A percentile compares a stretch with the other conserved stretches of the same genome.
Evolutionary conservation across 2,888 invertebrate genomes (phyloP).

Genomic region (Mesorhabditis belari): DNA sequence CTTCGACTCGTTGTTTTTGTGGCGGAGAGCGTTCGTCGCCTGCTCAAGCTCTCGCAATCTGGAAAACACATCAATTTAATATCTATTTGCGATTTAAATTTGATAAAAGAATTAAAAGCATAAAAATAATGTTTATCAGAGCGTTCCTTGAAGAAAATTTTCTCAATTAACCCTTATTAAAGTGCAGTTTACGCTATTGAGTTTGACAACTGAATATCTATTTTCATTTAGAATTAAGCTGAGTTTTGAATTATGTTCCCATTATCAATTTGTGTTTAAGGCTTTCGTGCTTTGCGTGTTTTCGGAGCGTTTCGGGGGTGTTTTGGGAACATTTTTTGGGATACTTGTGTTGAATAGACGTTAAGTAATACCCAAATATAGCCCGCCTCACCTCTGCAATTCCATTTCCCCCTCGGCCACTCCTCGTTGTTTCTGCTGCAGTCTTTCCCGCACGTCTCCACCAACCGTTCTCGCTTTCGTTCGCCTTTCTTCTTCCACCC

Average conservation of each 20-base stretch:
- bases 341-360: no score
- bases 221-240: no score
- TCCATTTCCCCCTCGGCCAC: background rate
- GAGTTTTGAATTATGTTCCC: background rate
- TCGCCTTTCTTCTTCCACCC: background rate
- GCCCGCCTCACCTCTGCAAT: background rate
- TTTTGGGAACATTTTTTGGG: background rate
- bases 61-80: conserved; percentile 3
- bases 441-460: background rate
- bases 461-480: background rate
- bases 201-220: no score
- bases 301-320: background rate
- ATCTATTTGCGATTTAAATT: no score
- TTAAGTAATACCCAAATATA: no score
- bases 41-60: conserved; percentile 1
- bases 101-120: no score
- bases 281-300: background rate
- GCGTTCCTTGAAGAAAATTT: no score
- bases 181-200: no score
- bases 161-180: no score
- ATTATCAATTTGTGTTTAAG: background rate
- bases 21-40: background rate
- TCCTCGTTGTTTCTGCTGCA: background rate
- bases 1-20: background rate
- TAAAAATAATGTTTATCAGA: no score